Percentiles rank a stretch among this genome's conserved stretches.
Conservation (phyloP, 2,113 vertebrate genomes). For the Tyrannus savana region DNA sequence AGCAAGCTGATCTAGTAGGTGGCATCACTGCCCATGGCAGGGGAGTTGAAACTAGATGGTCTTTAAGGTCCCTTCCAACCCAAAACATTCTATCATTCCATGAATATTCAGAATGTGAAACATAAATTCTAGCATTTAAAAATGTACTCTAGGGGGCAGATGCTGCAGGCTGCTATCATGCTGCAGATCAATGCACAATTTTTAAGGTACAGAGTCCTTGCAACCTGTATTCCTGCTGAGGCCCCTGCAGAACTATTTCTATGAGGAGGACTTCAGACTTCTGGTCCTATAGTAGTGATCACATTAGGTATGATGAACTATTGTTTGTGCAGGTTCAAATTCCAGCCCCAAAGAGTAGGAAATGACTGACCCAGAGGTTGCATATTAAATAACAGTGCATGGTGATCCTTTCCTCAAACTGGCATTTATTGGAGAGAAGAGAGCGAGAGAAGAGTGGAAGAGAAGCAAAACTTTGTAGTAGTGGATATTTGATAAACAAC, state of each 20-base stretch:
- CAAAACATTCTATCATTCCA: background rate
- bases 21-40: background rate
- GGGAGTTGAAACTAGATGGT: background rate
- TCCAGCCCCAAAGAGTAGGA: background rate
- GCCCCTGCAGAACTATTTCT: background rate
- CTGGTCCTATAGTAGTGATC: background rate
- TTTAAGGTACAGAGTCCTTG: background rate
- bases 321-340: background rate
- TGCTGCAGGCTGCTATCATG: background rate
- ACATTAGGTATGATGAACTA: background rate
- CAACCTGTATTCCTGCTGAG: background rate
- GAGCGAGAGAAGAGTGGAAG: rapidly evolving
- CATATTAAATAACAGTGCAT: background rate
- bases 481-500: background rate
- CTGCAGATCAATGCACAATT: background rate
- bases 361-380: background rate
- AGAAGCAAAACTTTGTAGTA: background rate
- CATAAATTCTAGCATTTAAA: background rate
- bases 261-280: background rate
- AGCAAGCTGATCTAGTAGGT: background rate
- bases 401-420: background rate
- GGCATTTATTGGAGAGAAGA: background rate
- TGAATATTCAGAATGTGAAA: background rate
- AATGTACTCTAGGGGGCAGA: background rate
- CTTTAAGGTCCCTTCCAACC: background rate